Percentiles rank a stretch among this genome's conserved stretches.
These are phyloP conservation scores for Listronotus bonariensis DNA, from an alignment of 1,140 invertebrate species.

Conservation along the genomic window DNA sequence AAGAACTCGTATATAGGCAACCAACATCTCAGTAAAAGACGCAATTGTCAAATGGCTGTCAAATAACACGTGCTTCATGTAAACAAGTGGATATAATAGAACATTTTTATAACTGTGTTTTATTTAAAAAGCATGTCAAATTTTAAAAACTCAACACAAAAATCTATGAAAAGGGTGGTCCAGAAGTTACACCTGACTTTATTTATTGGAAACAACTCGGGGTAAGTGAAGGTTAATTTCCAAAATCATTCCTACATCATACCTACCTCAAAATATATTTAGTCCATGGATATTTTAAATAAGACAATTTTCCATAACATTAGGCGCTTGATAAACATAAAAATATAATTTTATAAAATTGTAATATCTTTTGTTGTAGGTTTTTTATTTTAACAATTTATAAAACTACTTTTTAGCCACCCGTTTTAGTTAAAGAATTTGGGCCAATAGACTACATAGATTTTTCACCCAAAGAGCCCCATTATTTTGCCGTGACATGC, in stretches of 20 bases:
- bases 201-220: conserved; percentile 85
- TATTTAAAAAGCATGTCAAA: conserved; percentile 57
- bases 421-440: conserved; percentile 89
- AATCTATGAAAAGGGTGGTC: conserved; percentile 68
- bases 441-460: conserved; percentile 89
- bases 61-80: too few species aligned
- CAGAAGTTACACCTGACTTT: conserved; percentile 73
- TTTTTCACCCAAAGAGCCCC: conserved; percentile 83
- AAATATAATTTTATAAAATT: conserved; percentile 28
- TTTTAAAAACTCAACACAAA: conserved; percentile 75
- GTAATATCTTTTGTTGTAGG: too few species aligned
- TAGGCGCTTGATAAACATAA: neutral
- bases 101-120: too few species aligned
- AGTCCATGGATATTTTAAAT: conserved; percentile 1
- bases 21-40: too few species aligned
- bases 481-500: conserved; percentile 89
- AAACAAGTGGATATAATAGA: too few species aligned
- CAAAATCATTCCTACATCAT: too few species aligned
- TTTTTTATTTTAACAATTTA: too few species aligned
- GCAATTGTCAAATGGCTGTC: too few species aligned
- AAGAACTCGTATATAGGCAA: too few species aligned
- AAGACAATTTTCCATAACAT: neutral
- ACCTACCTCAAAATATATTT: neutral
- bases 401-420: conserved; percentile 66
- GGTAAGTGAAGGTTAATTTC: conserved; percentile 65